phyloP scores from a whole-genome alignment of 2,797 vertebrate genomes.

The Malurus splendens region DNA sequence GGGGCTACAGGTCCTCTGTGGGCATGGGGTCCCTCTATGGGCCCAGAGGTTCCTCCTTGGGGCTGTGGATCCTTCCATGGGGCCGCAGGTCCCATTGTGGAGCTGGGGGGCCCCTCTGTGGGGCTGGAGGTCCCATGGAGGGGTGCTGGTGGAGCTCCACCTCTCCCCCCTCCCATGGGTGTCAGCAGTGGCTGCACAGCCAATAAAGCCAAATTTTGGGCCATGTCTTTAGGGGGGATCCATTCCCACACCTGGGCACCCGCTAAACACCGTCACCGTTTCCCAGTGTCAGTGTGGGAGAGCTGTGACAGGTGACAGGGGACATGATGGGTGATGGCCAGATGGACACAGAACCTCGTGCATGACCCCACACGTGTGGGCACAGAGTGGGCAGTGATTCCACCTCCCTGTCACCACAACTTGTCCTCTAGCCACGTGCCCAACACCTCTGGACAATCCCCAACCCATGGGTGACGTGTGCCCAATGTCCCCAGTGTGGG shows the following conservation, averaged over 20 bases:
- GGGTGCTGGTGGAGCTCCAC: neutral
- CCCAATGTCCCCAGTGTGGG: rapidly evolving
- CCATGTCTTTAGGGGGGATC: rapidly evolving
- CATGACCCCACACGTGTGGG: rapidly evolving
- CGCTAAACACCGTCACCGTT: rapidly evolving
- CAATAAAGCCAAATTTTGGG: neutral
- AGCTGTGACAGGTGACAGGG: neutral
- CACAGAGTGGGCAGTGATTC: neutral
- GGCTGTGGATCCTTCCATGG: neutral
- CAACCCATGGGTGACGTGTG: rapidly evolving
- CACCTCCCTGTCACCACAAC: neutral
- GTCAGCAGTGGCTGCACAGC: rapidly evolving
- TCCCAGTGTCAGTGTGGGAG: rapidly evolving
- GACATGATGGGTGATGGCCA: neutral
- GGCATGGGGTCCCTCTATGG: too few relatives aligned
- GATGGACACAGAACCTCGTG: rapidly evolving
- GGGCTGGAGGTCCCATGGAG: neutral
- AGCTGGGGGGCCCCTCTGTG: neutral
- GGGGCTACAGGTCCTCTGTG: neutral
- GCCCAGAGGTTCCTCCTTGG: too few relatives aligned
- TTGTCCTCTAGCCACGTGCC: rapidly evolving
- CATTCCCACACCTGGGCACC: too few relatives aligned
- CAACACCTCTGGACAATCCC: neutral
- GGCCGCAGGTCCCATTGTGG: too few relatives aligned
- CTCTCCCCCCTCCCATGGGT: rapidly evolving